Conservation (phyloP, 2,113 vertebrate genomes). For the Sardina pilchardus region DNA sequence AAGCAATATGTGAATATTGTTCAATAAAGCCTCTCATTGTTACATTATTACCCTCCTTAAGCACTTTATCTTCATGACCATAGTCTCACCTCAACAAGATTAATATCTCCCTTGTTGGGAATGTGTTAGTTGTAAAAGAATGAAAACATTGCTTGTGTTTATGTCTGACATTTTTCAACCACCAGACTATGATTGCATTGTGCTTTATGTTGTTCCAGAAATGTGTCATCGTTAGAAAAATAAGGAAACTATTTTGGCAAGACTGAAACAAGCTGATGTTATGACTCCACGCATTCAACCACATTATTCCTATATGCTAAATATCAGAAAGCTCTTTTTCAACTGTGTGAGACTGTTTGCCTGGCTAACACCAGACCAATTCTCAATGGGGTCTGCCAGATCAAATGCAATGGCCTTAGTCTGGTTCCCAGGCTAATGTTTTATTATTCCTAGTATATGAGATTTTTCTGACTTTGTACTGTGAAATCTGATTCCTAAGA, state of each 20-base stretch:
- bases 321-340: background rate
- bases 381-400: too few relatives aligned
- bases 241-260: constrained; percentile 1
- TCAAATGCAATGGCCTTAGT: too few relatives aligned
- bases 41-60: background rate
- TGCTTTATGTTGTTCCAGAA: background rate
- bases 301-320: background rate
- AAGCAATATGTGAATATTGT: background rate
- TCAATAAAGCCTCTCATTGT: background rate
- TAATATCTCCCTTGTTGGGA: background rate
- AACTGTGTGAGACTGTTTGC: too few relatives aligned
- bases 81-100: background rate
- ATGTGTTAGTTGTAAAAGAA: background rate
- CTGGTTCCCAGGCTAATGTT: background rate
- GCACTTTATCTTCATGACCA: background rate
- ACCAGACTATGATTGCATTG: background rate
- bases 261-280: background rate
- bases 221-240: background rate
- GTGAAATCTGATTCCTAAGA: background rate
- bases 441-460: background rate
- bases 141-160: background rate
- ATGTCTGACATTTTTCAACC: background rate
- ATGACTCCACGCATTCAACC: background rate
- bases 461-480: background rate
- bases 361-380: too few relatives aligned